Conservation (phyloP, 2,888 invertebrate genomes). For the Leucania comma region DNA sequence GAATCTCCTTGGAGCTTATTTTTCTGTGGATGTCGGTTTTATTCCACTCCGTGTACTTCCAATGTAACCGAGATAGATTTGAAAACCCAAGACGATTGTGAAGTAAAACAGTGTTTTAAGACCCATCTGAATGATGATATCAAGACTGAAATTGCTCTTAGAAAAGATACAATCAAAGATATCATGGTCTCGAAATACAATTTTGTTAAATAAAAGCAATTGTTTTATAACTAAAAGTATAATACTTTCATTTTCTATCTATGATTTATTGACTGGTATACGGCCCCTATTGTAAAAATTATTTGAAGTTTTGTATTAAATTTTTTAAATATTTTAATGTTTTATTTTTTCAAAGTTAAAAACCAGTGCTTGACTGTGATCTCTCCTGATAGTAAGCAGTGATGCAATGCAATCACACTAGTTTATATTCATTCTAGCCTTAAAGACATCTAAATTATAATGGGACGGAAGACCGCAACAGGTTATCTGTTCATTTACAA, state of each 20-base stretch:
- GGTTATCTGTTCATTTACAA: too few relatives aligned
- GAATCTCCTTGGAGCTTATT: constrained; percentile 10
- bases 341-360: background rate
- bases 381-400: too few relatives aligned
- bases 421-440: too few relatives aligned
- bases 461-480: too few relatives aligned
- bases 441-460: too few relatives aligned
- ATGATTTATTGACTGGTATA: too few relatives aligned
- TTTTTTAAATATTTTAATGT: background rate
- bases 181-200: background rate
- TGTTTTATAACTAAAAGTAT: too few relatives aligned
- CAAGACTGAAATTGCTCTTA: background rate
- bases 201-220: background rate
- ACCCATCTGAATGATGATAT: background rate
- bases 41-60: background rate
- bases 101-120: background rate
- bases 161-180: background rate
- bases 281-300: background rate
- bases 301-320: background rate
- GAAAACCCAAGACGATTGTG: too few relatives aligned
- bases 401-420: too few relatives aligned
- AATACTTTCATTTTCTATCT: too few relatives aligned
- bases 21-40: constrained; percentile 32
- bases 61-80: background rate
- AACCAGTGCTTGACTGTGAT: too few relatives aligned